These are phyloP conservation scores for Silurus meridionalis DNA, from an alignment of 2,113 vertebrate genomes.

Conservation along the genomic window DNA sequence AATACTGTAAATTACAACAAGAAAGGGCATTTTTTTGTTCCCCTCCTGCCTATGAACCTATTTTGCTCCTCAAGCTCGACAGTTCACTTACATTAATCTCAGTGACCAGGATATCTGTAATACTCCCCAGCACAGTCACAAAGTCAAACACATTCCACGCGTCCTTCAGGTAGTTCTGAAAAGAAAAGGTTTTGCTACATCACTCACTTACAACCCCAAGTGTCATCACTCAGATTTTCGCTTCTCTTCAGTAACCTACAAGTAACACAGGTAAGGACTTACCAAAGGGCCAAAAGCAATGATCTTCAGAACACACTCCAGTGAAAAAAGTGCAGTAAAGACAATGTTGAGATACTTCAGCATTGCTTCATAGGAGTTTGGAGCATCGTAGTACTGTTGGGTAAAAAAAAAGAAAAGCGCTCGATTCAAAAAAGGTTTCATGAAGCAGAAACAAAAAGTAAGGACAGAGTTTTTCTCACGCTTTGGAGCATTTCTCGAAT, in stretches of 20 bases:
- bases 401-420: conserved; percentile 1
- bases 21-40: background rate
- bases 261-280: conserved; percentile 37
- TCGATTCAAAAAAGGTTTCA: background rate
- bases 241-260: background rate
- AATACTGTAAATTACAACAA: background rate
- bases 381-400: conserved; percentile 88
- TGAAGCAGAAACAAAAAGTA: background rate
- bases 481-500: no score
- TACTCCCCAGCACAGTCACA: conserved; percentile 96
- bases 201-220: background rate
- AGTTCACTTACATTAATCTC: conserved; percentile 92
- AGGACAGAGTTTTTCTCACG: no score
- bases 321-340: conserved; percentile 93
- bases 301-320: conserved; percentile 95
- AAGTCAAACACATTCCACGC: conserved; percentile 99
- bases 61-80: background rate
- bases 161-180: conserved; percentile 92
- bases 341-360: conserved; percentile 93
- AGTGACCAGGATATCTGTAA: conserved; percentile 97
- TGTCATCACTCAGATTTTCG: background rate
- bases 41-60: background rate
- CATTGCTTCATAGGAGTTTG: conserved; percentile 88
- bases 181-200: conserved; percentile 39
- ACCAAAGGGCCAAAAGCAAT: conserved; percentile 94